Base-by-base conservation (phyloP, 2,888 invertebrate species). In the Halictus ligatus region DNA sequence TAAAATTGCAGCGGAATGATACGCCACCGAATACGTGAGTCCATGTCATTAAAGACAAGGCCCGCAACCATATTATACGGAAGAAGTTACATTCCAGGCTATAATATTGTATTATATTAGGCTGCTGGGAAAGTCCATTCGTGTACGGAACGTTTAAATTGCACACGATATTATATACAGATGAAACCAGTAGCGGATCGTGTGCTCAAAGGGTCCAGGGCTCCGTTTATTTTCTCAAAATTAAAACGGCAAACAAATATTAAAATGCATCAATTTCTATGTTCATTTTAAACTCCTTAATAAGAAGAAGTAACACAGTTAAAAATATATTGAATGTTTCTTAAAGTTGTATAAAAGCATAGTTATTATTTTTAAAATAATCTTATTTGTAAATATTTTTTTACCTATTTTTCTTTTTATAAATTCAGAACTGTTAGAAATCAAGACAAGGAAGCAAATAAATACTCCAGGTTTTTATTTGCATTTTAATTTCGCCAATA, bases 61-160 rank as follows among this genome's bases (percentile, higher is more conserved):
- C 69, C 69, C 69, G 40, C 21, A 2, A 43, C 21, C 69, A 12
- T 69, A 69, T 40, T 69, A 21, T 69, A 69, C n/a, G 40, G 69
- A 69, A 69, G 35, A 69, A 69, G 69, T 40, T 40, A 21, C 69
- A 21, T 69, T 69, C 40, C 69, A 21, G 1, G 21, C 21, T 69
- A 21, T 15, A 29, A 21, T 69, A 69, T 69, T 69, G 43, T 69
- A 69, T 69, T 69, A 69, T 69, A 69, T 43, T 69, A 40, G 21
- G 21, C 35, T n/a, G 69, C 35, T 69, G 40, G 43, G 40, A 69
- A 69, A 40, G 69, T 69, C 40, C 35, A 67, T 35, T 29, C 67
- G 35, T 29, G 67, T 35, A 29, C 15, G 35, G 15, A 15, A 29
- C 64, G 18, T 67, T 29, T 8, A 67, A 35, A 67, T 67, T 35